Evolutionary conservation across 2,113 vertebrate genomes (phyloP).

Genomic region (Anhinga anhinga): DNA sequence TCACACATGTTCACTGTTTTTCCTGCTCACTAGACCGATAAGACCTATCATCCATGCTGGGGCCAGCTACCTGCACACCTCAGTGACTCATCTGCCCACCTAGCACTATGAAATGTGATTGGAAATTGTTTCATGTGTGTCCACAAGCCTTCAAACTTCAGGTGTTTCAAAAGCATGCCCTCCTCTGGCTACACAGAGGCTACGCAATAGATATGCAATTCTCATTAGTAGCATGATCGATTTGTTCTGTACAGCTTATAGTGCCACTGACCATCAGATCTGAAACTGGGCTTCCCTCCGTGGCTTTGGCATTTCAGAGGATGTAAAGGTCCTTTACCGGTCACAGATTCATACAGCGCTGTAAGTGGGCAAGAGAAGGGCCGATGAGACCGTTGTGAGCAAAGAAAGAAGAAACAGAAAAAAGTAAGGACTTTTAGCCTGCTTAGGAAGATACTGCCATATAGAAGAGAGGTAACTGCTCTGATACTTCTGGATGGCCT

Average conservation of each 20-base stretch:
- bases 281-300: background rate
- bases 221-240: fast-evolving
- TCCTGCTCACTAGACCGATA: background rate
- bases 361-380: background rate
- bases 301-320: background rate
- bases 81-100: background rate
- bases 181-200: background rate
- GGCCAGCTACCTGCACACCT: background rate
- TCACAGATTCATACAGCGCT: background rate
- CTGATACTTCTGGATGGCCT: fast-evolving
- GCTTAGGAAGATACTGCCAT: fast-evolving
- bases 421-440: background rate
- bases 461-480: background rate
- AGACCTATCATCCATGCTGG: background rate
- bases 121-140: background rate
- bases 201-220: fast-evolving
- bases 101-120: background rate
- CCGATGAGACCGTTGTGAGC: background rate
- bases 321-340: background rate
- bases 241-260: background rate
- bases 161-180: background rate
- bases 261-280: too few relatives aligned
- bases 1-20: background rate
- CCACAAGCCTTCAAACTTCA: background rate
- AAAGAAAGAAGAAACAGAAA: background rate